Evolutionary conservation across 2,113 vertebrate species (phyloP).

Genomic region (Thamnophis sirtalis): DNA sequence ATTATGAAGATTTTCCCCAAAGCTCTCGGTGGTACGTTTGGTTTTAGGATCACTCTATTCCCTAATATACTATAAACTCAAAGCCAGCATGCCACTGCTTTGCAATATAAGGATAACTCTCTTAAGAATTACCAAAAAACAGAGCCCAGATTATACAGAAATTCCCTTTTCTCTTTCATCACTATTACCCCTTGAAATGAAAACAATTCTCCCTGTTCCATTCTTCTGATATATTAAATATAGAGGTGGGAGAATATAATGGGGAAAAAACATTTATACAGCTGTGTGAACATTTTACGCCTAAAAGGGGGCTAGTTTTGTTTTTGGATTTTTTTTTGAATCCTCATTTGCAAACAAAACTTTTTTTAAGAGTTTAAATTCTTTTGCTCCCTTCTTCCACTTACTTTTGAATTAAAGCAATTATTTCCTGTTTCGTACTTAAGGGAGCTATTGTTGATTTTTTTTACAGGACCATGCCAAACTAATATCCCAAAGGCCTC

Average conservation of each 20-base stretch:
- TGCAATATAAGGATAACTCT: background rate
- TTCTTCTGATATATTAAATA: conserved; percentile 35
- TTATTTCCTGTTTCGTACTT: conserved; percentile 84
- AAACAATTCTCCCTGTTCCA: conserved; percentile 30
- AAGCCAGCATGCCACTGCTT: conserved; percentile 1
- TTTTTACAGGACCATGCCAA: conserved; percentile 62
- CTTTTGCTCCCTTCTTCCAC: conserved; percentile 57
- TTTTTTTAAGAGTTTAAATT: conserved; percentile 32
- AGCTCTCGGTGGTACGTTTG: background rate
- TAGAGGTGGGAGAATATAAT: conserved; percentile 38
- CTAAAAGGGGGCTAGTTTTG: conserved; percentile 58
- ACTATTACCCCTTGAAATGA: accelerated
- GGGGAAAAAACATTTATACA: conserved; percentile 48
- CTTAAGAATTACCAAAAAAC: background rate
- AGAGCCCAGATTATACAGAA: background rate
- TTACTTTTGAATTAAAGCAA: conserved; percentile 78
- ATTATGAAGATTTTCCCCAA: background rate
- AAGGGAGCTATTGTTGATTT: conserved; percentile 74
- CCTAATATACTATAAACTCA: background rate
- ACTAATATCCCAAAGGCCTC: conserved; percentile 70
- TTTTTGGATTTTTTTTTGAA: conserved; percentile 75
- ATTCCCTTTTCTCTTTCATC: conserved; percentile 8
- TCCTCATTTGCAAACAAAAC: conserved; percentile 87
- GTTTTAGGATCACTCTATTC: background rate
- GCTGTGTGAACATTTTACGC: conserved; percentile 59